phyloP scores from a whole-genome alignment of 2,113 vertebrate species.

The Mystacornis crossleyi region DNA sequence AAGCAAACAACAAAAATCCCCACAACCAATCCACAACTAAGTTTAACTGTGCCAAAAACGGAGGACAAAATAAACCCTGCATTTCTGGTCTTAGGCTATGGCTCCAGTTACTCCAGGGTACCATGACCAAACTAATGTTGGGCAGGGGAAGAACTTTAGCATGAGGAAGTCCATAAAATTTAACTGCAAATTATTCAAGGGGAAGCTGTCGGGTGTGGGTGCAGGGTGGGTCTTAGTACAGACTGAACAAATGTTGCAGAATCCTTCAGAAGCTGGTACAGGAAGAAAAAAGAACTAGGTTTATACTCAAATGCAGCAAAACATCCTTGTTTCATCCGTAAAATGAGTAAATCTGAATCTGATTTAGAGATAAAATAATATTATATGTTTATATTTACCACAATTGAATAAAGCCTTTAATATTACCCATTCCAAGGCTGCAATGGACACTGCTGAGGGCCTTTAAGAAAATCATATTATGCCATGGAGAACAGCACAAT shows the following conservation, averaged over 20 bases:
- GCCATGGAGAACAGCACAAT: not conserved
- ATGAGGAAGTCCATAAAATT: not conserved
- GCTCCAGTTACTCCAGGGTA: not conserved
- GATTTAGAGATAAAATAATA: not conserved
- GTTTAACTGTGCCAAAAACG: not conserved
- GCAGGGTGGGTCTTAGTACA: not conserved
- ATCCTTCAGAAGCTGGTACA: not conserved
- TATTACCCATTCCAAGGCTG: not conserved
- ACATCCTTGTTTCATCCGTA: not conserved
- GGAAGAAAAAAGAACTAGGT: not conserved
- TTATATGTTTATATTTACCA: not conserved
- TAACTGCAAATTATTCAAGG: not conserved
- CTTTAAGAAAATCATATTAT: conserved; percentile 11
- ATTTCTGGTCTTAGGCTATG: not conserved
- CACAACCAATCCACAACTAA: not conserved
- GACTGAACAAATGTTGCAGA: not conserved
- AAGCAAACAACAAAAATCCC: not conserved
- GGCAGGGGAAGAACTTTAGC: not conserved
- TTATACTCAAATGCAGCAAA: not conserved
- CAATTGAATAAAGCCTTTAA: not conserved
- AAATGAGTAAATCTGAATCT: not conserved
- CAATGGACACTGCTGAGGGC: not conserved
- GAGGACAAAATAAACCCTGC: not conserved
- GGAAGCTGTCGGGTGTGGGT: accelerated
- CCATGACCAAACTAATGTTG: not conserved